A percentile compares a stretch with the other conserved stretches of the same genome.
Conservation (phyloP, 2,797 vertebrate species). For the Danio tinwini region DNA sequence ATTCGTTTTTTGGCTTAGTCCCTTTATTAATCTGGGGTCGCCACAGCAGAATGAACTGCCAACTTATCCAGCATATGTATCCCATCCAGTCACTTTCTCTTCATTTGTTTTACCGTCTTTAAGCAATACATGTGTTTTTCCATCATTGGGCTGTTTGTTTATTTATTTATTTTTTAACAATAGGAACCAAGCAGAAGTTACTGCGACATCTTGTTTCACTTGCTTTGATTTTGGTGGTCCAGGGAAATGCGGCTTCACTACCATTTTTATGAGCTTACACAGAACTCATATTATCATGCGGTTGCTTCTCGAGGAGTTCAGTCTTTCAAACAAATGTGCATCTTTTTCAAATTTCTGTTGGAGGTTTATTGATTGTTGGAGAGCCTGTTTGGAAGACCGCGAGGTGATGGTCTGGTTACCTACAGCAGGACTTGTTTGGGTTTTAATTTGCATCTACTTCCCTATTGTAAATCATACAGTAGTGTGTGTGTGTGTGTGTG, state of each 20-base stretch:
- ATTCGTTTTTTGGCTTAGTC: too few relatives aligned
- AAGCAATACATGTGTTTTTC: not conserved
- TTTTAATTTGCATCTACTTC: conserved; percentile 3
- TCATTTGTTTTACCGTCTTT: not conserved
- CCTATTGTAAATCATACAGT: conserved; percentile 28
- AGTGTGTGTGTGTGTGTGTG: not conserved
- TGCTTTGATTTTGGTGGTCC: conserved; percentile 5
- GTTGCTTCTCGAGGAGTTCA: conserved; percentile 2
- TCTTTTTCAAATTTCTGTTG: conserved; percentile 8
- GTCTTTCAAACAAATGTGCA: not conserved
- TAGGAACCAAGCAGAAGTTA: not conserved
- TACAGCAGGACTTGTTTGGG: not conserved
- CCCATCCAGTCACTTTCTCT: not conserved
- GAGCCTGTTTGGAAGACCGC: not conserved
- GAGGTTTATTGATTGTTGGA: not conserved
- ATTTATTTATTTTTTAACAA: too few relatives aligned
- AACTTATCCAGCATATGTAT: too few relatives aligned
- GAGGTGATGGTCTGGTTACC: conserved; percentile 15
- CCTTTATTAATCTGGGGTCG: too few relatives aligned
- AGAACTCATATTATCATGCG: not conserved
- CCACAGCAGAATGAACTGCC: too few relatives aligned
- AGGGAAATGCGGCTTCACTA: conserved; percentile 8
- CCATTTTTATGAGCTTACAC: not conserved
- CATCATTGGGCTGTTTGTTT: not conserved
- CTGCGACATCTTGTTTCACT: conserved; percentile 11